Percentiles rank a stretch among this genome's conserved stretches.
Conservation (phyloP, 2,888 invertebrate genomes). For the Dinocampus coccinellae region DNA sequence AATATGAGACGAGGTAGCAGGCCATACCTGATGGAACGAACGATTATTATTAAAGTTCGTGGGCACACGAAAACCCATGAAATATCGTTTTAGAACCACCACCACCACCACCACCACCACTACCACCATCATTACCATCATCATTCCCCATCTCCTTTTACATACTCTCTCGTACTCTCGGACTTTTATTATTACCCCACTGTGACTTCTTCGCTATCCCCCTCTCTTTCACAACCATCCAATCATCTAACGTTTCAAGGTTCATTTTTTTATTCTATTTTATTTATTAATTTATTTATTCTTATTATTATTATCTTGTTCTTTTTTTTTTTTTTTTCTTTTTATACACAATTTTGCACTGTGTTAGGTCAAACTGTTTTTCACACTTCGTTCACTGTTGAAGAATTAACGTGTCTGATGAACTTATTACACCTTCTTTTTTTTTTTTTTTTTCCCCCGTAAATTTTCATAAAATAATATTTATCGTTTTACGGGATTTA, state of each 20-base stretch:
- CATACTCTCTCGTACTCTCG: no score
- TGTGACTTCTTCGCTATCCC: no score
- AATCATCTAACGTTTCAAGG: neutral
- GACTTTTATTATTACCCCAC: slow-evolving; percentile 49
- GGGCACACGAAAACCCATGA: slow-evolving; percentile 67
- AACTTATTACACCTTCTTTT: slow-evolving; percentile 4
- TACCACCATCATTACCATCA: slow-evolving; percentile 36
- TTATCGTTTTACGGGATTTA: neutral
- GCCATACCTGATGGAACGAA: slow-evolving; percentile 68
- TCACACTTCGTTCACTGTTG: slow-evolving; percentile 19
- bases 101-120: slow-evolving; percentile 29
- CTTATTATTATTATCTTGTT: no score
- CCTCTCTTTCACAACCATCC: no score
- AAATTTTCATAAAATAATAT: slow-evolving; percentile 18
- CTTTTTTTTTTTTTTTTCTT: slow-evolving; percentile 1
- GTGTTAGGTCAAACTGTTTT: slow-evolving; percentile 35
- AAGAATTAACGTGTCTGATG: slow-evolving; percentile 31
- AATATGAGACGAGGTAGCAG: slow-evolving; percentile 65
- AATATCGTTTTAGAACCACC: slow-evolving; percentile 60
- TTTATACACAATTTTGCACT: neutral
- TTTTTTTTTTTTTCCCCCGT: no score
- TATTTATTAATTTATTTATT: no score
- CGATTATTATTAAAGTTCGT: slow-evolving; percentile 70
- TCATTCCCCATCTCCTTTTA: slow-evolving; percentile 37
- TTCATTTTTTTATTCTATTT: no score